Percentiles rank a stretch among this genome's conserved stretches.
These are phyloP conservation scores for Petrocephalus microphthalmus DNA, from an alignment of 2,113 vertebrate species.

Conservation along the genomic window DNA sequence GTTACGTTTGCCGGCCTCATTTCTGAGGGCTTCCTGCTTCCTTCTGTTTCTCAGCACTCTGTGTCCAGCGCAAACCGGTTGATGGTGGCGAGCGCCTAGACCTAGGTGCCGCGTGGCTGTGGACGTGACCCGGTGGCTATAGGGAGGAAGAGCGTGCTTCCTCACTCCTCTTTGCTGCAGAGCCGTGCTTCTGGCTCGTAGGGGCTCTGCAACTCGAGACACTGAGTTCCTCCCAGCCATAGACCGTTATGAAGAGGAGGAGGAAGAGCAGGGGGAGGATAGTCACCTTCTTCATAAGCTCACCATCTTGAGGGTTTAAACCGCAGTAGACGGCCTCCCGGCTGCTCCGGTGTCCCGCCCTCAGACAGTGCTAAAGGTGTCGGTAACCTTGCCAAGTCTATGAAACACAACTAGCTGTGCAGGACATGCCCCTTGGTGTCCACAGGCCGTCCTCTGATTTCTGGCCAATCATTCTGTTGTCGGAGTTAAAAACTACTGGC, in stretches of 20 bases:
- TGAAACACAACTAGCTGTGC: background rate
- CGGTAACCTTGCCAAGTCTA: background rate
- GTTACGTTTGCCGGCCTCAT: background rate
- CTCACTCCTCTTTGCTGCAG: background rate
- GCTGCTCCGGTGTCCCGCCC: background rate
- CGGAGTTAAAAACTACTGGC: constrained; percentile 19
- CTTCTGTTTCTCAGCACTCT: background rate
- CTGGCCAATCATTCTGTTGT: constrained; percentile 16
- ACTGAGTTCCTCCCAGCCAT: background rate
- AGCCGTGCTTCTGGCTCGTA: background rate
- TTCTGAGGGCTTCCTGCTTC: background rate
- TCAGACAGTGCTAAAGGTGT: background rate
- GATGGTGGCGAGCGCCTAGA: too few species aligned
- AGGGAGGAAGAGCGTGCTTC: constrained; percentile 32
- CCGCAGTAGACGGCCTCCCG: too few species aligned
- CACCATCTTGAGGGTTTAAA: background rate
- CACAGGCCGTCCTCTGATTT: background rate
- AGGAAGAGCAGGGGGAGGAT: background rate
- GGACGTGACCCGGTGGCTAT: background rate
- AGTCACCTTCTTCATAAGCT: background rate
- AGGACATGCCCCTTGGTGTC: background rate
- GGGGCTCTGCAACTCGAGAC: background rate
- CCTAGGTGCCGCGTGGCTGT: background rate
- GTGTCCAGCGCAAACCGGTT: background rate
- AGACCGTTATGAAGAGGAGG: background rate